Percentiles rank a stretch among this genome's conserved stretches.
Evolutionary conservation across 2,797 vertebrate species (phyloP).

Genomic region (Pelobates cultripes): DNA sequence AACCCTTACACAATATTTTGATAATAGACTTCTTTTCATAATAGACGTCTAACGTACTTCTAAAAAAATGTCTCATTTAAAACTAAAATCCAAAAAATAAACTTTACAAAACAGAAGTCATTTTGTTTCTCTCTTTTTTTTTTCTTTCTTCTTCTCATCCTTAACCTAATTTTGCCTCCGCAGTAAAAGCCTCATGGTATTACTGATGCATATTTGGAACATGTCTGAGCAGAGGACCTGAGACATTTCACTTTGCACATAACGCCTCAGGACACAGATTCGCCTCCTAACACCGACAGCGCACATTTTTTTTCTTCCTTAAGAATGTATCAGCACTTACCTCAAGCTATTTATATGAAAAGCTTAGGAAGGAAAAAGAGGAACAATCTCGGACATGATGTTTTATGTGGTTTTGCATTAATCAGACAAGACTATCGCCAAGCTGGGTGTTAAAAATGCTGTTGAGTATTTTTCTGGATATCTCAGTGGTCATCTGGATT

Average conservation of each 20-base stretch:
- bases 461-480: neutral
- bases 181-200: conserved; percentile 76
- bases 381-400: neutral
- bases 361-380: conserved; percentile 56
- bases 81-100: too few species aligned
- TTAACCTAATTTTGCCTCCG: conserved; percentile 69
- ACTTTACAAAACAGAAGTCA: too few species aligned
- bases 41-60: too few species aligned
- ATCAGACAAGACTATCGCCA: neutral
- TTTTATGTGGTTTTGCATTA: neutral
- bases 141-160: conserved; percentile 43
- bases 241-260: conserved; percentile 83
- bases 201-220: conserved; percentile 97
- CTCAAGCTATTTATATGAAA: conserved; percentile 92
- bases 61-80: too few species aligned
- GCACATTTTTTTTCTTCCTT: conserved; percentile 80
- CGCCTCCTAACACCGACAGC: conserved; percentile 91
- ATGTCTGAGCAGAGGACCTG: conserved; percentile 91
- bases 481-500: too few species aligned
- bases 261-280: conserved; percentile 87
- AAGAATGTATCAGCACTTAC: conserved; percentile 96
- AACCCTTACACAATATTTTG: too few species aligned
- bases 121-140: neutral
- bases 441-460: neutral
- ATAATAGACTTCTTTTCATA: too few species aligned